phyloP scores from a whole-genome alignment of 1,140 invertebrate species.

The Tenebrio molitor region DNA sequence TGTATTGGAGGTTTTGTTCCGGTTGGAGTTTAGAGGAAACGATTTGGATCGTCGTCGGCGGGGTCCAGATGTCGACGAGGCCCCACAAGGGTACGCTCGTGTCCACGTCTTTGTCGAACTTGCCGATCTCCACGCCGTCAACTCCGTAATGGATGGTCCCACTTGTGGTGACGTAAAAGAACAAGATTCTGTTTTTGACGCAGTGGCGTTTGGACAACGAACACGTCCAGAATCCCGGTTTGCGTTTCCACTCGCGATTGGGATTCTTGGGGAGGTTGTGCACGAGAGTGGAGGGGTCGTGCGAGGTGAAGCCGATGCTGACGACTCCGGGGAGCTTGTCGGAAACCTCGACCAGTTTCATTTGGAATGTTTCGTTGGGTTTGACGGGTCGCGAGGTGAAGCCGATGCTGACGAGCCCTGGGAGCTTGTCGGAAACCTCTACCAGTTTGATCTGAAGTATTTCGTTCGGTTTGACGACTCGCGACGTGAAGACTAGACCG shows the following conservation, averaged over 20 bases:
- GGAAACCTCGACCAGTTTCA: constrained; percentile 1
- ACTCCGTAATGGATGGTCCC: background rate
- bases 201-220: background rate
- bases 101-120: background rate
- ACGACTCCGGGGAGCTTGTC: background rate
- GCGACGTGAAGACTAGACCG: background rate
- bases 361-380: background rate
- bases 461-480: background rate
- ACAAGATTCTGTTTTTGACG: background rate
- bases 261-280: background rate
- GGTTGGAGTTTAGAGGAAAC: too few relatives aligned
- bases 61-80: background rate
- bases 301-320: constrained; percentile 18
- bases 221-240: constrained; percentile 4
- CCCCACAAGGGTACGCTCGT: background rate
- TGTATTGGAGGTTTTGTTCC: background rate
- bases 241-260: background rate
- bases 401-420: background rate
- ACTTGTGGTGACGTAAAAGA: background rate
- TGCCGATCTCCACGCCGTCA: background rate
- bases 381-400: background rate
- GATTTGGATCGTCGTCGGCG: background rate
- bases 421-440: background rate
- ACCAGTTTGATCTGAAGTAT: background rate
- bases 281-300: background rate